Conservation (phyloP, 1,140 invertebrate species). For the Panagrolaimus sp. region DNA sequence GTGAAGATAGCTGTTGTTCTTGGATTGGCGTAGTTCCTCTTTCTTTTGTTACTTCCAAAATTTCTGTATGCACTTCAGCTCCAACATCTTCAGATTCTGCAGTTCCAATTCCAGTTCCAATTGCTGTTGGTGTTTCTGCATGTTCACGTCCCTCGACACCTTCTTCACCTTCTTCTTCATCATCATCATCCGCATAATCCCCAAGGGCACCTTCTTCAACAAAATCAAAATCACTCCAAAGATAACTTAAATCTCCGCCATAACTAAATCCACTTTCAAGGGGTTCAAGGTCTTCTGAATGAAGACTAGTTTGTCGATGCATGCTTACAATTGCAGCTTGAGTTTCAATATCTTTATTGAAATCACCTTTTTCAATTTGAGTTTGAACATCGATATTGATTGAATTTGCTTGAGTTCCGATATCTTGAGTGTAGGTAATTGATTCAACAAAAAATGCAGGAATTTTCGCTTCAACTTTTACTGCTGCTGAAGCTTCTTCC, state of each 20-base stretch:
- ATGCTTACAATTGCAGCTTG: neutral
- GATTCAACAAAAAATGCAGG: conserved; percentile 10
- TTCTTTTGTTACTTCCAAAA: conserved; percentile 1
- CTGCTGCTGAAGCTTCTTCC: no score
- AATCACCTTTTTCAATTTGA: no score
- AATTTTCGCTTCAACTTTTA: neutral
- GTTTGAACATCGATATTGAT: no score
- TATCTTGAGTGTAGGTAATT: conserved; percentile 3
- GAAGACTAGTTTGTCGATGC: neutral
- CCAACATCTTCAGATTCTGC: neutral
- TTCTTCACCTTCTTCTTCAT: conserved; percentile 17
- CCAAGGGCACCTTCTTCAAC: conserved; percentile 8
- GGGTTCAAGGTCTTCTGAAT: neutral
- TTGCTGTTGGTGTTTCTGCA: neutral
- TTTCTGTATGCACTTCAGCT: neutral
- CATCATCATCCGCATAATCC: conserved; percentile 13
- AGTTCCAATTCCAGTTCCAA: neutral
- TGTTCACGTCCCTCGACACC: neutral
- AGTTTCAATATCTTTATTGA: neutral
- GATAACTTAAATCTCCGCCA: no score
- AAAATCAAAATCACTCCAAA: conserved; percentile 27
- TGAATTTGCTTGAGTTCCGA: neutral
- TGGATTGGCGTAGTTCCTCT: neutral
- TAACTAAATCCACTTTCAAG: no score
- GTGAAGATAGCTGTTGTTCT: no score